These are phyloP conservation scores for Corvus hawaiiensis DNA, from an alignment of 2,113 vertebrate species.

Conservation along the genomic window DNA sequence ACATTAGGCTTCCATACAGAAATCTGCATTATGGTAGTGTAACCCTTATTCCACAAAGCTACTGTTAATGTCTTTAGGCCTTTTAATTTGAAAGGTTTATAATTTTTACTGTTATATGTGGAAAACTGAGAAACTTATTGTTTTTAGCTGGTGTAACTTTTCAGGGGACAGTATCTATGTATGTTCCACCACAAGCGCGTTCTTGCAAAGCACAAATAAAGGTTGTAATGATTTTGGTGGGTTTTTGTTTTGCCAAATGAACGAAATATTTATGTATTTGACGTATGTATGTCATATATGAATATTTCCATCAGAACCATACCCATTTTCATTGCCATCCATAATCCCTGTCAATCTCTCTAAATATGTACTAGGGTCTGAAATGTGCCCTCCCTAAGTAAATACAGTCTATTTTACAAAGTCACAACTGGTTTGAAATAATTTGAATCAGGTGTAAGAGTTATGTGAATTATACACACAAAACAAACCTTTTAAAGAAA, in stretches of 20 bases:
- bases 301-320: background rate
- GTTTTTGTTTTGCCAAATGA: background rate
- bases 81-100: background rate
- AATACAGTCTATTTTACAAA: background rate
- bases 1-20: background rate
- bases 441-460: background rate
- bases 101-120: background rate
- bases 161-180: background rate
- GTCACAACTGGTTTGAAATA: background rate
- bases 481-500: background rate
- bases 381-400: background rate
- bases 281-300: background rate
- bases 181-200: background rate
- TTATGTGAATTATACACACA: background rate
- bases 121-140: background rate
- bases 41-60: background rate
- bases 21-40: background rate
- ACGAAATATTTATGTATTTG: background rate
- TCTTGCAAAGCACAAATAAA: background rate
- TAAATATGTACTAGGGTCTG: background rate
- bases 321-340: background rate
- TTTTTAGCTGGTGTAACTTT: background rate
- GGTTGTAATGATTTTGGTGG: background rate
- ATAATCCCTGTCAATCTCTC: background rate
- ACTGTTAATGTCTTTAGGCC: background rate